Base-by-base conservation (phyloP, 1,140 invertebrate genomes). In the Aphelinus atriplicis region DNA sequence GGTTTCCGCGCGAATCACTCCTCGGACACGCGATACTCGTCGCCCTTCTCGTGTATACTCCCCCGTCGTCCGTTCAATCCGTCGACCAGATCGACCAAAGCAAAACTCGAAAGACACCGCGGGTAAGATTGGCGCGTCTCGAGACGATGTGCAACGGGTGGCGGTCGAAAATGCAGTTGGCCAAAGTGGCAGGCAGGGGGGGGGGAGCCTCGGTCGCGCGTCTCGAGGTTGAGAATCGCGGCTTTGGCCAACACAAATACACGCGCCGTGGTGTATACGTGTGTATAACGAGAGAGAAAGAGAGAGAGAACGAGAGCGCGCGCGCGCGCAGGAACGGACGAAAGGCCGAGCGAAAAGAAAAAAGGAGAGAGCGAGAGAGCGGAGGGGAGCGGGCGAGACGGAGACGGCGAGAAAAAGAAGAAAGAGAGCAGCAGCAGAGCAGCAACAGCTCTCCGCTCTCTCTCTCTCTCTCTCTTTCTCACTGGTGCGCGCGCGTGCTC, bases 401-500 rank as follows among this genome's bases (percentile, higher is more conserved):
- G 9, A 63, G 51, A 67, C 9, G 48, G 3, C 53, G 56, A 61
- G 57, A 60, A 6, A 46, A 5, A 57, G 26, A 26, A 26, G 42
- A 26, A 26, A 26, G 26, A 53, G 71, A 71, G 58, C 61, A n/a
- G 62, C 6, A 70, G 43, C 60, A 47, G 26, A 47, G 53, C 66
- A 6, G 50, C 5, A 3, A 47, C 47, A 0, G n/a, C 51, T 58
- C 56, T 61, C 67, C 61, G 46, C 10, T 61, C 45, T 66, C 64
- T 26, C 64, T 66, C 64, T 64, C 57, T 60, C 69, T 71, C 62
- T 26, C 26, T 26, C 26, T 26, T 26, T 26, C 26, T 0, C 26
- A 26, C 48, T 68, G 53, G 67, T 56, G 67, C 70, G 66, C 51
- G 71, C 72, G 75, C 79, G 77, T 75, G 75, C 73, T 71, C 77